Percentiles rank a stretch among this genome's conserved stretches.
Evolutionary conservation across 1,140 invertebrate genomes (phyloP).

Genomic region (Pemphigus obesinymphae): DNA sequence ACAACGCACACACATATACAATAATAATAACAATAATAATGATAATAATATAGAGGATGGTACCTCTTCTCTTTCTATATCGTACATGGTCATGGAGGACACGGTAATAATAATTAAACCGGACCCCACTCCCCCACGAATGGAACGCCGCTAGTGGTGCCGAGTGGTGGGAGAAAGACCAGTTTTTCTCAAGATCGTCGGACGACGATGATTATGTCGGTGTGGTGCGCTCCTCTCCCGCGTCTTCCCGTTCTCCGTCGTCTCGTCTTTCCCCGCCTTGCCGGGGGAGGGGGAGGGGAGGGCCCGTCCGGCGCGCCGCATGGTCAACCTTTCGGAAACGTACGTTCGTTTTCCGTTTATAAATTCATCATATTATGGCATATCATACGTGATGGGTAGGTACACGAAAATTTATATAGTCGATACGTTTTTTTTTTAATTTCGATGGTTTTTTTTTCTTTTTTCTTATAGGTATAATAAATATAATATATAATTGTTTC

Average conservation of each 20-base stretch:
- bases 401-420: too few relatives aligned
- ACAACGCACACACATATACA: not conserved
- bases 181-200: constrained; percentile 35
- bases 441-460: too few relatives aligned
- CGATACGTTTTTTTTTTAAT: too few relatives aligned
- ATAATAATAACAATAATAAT: constrained; percentile 18
- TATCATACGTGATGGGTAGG: too few relatives aligned
- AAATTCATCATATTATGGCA: too few relatives aligned
- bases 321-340: not conserved
- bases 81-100: constrained; percentile 21
- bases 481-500: too few relatives aligned
- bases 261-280: not conserved
- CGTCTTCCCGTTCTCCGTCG: not conserved
- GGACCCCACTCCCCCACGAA: not conserved
- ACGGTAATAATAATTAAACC: constrained; percentile 21
- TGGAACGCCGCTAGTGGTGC: not conserved
- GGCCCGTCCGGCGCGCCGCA: not conserved
- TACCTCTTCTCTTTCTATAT: too few relatives aligned
- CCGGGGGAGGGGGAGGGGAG: too few relatives aligned
- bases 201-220: not conserved
- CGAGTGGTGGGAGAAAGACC: not conserved
- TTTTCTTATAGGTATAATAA: too few relatives aligned
- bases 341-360: too few relatives aligned
- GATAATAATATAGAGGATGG: too few relatives aligned
- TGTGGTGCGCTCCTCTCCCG: not conserved